Evolutionary conservation across 2,888 invertebrate genomes (phyloP), one percentile per base, ranked within the genome.

Genomic region (Julus scanicus): DNA sequence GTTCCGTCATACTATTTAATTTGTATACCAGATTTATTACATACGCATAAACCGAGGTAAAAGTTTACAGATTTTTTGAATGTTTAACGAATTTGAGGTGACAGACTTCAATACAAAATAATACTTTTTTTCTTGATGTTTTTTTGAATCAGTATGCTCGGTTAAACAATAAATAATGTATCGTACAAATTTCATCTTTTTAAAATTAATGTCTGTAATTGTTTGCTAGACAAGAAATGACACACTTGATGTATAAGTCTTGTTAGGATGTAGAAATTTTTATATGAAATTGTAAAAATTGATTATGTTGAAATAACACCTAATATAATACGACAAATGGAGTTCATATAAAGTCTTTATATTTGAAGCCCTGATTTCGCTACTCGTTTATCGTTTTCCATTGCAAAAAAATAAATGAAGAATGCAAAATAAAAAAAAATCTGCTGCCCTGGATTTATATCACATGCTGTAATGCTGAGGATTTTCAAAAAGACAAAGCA

Each of bases 211-310:
- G n/a, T n/a, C n/a, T n/a, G n/a, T n/a, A n/a, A n/a, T n/a, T n/a
- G n/a, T n/a, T n/a, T 57, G 15, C 57, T 0, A 57, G 57, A 57
- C 57, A 57, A 49, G 49, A 49, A 13, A 57, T 57, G 57, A 17
- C 15, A 57, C 57, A 57, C 17, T 11, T 17, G 17, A 57, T 57
- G 13, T 13, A 53, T 53, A n/a, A 57, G 57, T 57, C 17, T 15
- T 57, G 57, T 57, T 17, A 57, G 57, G 57, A 57, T 57, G 57
- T 57, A 57, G 57, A 57, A 57, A 57, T 57, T 57, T 17, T 13
- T 57, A 57, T 57, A 57, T 57, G 57, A 57, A 57, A 57, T 57
- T 57, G 57, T 57, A 57, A 57, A 57, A 57, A 15, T 57, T 57
- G 57, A 57, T 57, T 57, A 57, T 57, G 49, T 49, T 49, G 49